Evolutionary conservation across 2,797 vertebrate genomes (phyloP).

Genomic region (Glossophaga mutica): DNA sequence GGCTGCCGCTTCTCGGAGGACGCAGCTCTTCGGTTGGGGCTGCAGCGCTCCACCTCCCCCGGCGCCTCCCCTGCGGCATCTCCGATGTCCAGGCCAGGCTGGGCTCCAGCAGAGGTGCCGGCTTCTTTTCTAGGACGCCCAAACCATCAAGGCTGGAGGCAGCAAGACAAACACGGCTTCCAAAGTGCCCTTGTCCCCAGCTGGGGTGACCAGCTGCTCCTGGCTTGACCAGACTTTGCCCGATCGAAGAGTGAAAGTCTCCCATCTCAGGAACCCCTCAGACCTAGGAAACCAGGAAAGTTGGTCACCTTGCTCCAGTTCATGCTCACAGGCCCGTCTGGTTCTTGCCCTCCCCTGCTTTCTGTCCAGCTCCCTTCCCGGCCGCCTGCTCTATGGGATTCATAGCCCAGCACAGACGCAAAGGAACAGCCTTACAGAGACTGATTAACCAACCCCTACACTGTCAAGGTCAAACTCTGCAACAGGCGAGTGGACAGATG

Average conservation of each 20-base stretch:
- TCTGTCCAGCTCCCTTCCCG: not conserved
- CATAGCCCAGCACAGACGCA: not conserved
- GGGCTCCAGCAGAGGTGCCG: not conserved
- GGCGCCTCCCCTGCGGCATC: not conserved
- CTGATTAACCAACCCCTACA: not conserved
- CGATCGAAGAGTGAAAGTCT: not conserved
- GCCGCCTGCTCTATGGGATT: not conserved
- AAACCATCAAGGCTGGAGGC: not conserved
- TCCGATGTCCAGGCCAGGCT: not conserved
- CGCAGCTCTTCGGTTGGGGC: not conserved
- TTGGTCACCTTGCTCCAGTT: not conserved
- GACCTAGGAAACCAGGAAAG: not conserved
- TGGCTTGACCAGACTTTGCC: not conserved
- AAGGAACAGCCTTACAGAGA: not conserved
- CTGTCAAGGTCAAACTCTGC: not conserved
- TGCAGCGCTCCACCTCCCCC: not conserved
- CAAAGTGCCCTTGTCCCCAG: not conserved
- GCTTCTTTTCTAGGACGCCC: not conserved
- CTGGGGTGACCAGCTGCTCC: not conserved
- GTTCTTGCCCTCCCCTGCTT: too few relatives aligned
- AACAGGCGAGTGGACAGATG: not conserved
- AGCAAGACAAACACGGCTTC: not conserved
- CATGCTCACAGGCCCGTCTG: not conserved
- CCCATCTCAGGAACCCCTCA: not conserved
- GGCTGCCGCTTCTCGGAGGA: not conserved